These are phyloP conservation scores for Garrulus glandarius DNA, from an alignment of 2,797 vertebrate species.

Conservation along the genomic window DNA sequence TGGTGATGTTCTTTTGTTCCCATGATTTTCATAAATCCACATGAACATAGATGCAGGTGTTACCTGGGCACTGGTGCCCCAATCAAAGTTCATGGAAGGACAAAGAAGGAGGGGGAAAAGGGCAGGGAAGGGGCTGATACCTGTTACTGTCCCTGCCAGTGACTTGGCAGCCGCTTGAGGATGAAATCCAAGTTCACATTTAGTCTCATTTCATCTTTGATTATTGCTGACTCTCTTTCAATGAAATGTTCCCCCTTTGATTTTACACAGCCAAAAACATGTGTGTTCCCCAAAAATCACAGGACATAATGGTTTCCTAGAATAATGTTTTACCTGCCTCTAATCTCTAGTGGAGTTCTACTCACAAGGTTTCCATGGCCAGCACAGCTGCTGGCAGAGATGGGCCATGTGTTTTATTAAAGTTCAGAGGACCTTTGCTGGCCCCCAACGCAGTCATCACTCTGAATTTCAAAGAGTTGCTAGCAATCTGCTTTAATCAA, in stretches of 20 bases:
- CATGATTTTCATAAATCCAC: not conserved
- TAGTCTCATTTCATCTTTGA: not conserved
- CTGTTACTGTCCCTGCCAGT: not conserved
- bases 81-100: accelerated
- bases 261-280: not conserved
- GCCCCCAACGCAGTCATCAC: not conserved
- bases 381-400: not conserved
- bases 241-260: not conserved
- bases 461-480: not conserved
- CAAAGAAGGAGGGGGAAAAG: not conserved
- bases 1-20: not conserved
- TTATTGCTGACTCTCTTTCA: not conserved
- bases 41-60: not conserved
- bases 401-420: not conserved
- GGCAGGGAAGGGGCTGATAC: not conserved
- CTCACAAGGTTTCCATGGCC: not conserved
- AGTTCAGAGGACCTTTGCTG: not conserved
- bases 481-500: not conserved
- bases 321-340: not conserved
- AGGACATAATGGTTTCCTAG: not conserved
- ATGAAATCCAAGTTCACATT: not conserved
- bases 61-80: not conserved
- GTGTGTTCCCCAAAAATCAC: not conserved
- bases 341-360: not conserved
- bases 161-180: accelerated